A percentile compares a stretch with the other conserved stretches of the same genome.
Conservation (phyloP, 2,797 vertebrate species). For the Hydrophis major region DNA sequence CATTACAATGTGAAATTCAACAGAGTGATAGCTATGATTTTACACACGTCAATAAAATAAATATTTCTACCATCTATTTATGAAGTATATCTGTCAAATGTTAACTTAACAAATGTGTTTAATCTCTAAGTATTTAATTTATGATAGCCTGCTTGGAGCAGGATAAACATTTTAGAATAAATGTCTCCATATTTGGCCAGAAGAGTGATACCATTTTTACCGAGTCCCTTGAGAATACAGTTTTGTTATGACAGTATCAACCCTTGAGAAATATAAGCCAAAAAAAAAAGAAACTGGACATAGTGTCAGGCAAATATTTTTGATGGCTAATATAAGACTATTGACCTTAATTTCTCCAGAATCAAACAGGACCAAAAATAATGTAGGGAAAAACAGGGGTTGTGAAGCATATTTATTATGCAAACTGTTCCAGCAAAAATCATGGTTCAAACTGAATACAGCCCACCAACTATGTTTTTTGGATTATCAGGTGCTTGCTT, state of each 20-base stretch:
- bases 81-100: slow-evolving; percentile 16
- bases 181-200: slow-evolving; percentile 17
- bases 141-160: not conserved
- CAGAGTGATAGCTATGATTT: not conserved
- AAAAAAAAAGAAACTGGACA: slow-evolving; percentile 20
- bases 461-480: not conserved
- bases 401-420: fast-evolving
- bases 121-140: not conserved
- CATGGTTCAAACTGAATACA: not conserved
- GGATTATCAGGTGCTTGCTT: not conserved
- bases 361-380: slow-evolving; percentile 45
- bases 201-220: not conserved
- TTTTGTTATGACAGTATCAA: slow-evolving; percentile 29
- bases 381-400: not conserved
- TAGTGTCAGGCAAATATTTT: slow-evolving; percentile 30
- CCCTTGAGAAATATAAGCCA: not conserved
- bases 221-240: slow-evolving; percentile 31
- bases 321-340: slow-evolving; percentile 5
- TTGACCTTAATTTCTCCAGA: slow-evolving; percentile 35
- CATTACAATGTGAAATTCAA: not conserved
- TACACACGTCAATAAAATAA: not conserved
- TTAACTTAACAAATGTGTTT: slow-evolving; percentile 3
- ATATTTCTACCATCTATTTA: slow-evolving; percentile 7
- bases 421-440: slow-evolving; percentile 16
- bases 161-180: slow-evolving; percentile 25